These are phyloP conservation scores for Melanotaenia trifasciata DNA, from an alignment of 2,797 vertebrate species.

Conservation along the genomic window DNA sequence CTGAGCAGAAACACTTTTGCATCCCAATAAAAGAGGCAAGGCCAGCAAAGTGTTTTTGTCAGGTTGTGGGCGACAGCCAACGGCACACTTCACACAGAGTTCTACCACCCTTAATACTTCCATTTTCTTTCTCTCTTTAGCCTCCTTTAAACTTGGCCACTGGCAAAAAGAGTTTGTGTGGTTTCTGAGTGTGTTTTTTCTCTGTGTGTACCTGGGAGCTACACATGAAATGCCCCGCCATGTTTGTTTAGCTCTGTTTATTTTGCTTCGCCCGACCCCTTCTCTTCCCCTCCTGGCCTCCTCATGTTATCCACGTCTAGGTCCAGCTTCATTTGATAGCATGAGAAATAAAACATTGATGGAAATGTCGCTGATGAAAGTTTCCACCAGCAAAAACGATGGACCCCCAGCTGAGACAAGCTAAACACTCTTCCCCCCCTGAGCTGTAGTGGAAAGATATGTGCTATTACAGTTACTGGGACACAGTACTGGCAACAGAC, in stretches of 20 bases:
- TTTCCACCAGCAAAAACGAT: conserved; percentile 6
- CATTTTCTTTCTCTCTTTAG: conserved; percentile 39
- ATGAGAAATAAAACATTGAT: conserved; percentile 46
- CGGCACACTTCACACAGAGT: conserved; percentile 36
- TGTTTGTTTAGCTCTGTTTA: conserved; percentile 77
- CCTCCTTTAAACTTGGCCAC: conserved; percentile 41
- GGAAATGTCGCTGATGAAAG: conserved; percentile 28
- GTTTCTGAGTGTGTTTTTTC: conserved; percentile 24
- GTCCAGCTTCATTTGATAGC: conserved; percentile 39
- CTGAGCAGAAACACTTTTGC: conserved; percentile 46
- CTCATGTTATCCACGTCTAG: conserved; percentile 42
- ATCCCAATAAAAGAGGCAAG: conserved; percentile 42
- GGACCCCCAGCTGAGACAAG: conserved; percentile 6
- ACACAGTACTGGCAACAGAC: conserved; percentile 21
- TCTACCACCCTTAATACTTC: conserved; percentile 48
- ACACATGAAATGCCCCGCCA: conserved; percentile 62
- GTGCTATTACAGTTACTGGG: conserved; percentile 16
- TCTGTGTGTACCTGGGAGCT: conserved; percentile 59
- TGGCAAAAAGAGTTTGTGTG: conserved; percentile 33
- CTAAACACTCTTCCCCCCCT: background rate
- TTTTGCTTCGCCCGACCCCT: conserved; percentile 64
- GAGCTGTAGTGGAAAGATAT: background rate
- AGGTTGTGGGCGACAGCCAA: conserved; percentile 51
- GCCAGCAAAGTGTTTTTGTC: conserved; percentile 51
- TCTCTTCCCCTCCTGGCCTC: conserved; percentile 46